These are phyloP conservation scores for Festucalex cinctus DNA, from an alignment of 2,113 vertebrate species.

Conservation along the genomic window DNA sequence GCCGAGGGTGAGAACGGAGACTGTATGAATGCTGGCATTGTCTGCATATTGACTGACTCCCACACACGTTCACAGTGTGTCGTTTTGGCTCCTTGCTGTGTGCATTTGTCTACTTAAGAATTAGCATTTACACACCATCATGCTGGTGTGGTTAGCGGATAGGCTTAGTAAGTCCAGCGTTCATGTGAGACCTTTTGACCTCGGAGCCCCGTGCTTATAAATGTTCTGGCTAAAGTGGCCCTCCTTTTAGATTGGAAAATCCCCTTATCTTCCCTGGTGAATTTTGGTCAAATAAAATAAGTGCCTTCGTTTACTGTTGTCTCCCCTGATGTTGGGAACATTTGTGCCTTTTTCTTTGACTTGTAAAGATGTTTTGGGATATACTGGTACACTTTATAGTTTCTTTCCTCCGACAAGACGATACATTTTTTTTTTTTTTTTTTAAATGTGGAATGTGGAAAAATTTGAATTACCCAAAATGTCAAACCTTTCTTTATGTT, in stretches of 20 bases:
- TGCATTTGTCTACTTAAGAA: constrained; percentile 41
- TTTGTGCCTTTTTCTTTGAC: not conserved
- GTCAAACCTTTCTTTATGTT: not conserved
- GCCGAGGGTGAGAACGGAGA: constrained; percentile 20
- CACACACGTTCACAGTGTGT: constrained; percentile 12
- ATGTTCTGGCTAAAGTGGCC: constrained; percentile 35
- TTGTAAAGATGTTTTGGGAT: not conserved
- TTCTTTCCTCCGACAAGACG: not conserved
- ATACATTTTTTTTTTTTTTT: too few relatives aligned
- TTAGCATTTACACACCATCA: constrained; percentile 43
- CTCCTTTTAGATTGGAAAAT: constrained; percentile 16
- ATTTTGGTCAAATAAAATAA: constrained; percentile 12
- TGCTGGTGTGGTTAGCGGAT: constrained; percentile 10
- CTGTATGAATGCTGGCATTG: constrained; percentile 66
- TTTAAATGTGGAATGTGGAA: too few relatives aligned
- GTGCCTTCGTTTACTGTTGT: constrained; percentile 20
- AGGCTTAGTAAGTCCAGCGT: constrained; percentile 23
- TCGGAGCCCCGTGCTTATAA: constrained; percentile 24
- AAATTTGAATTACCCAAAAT: not conserved
- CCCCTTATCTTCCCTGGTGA: constrained; percentile 23
- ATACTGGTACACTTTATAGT: not conserved
- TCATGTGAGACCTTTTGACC: constrained; percentile 44
- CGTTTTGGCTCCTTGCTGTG: constrained; percentile 14
- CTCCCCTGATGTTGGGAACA: constrained; percentile 1
- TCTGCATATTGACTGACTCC: constrained; percentile 29